A percentile compares a stretch with the other conserved stretches of the same genome.
phyloP scores from a whole-genome alignment of 2,797 vertebrate genomes.

The Taenioides sp. region DNA sequence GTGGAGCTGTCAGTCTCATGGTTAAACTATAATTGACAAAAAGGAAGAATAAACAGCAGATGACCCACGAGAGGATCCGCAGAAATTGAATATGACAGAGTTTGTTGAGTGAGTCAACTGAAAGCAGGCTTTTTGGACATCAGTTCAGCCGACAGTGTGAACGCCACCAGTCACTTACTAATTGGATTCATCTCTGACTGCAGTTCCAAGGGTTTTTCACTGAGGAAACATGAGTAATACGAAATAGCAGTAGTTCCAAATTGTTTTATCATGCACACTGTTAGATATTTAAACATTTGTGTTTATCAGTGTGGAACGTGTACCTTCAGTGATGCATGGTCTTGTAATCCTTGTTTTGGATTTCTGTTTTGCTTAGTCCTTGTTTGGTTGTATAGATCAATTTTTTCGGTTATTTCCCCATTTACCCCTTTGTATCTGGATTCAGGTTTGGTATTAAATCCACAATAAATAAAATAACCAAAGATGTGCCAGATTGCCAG shows the following conservation, averaged over 20 bases:
- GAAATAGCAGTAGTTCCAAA: not conserved
- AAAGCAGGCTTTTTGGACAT: slow-evolving; percentile 11
- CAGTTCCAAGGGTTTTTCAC: not conserved
- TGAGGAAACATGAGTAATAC: slow-evolving; percentile 1
- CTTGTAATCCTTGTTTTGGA: no score
- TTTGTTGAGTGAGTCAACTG: slow-evolving; percentile 4
- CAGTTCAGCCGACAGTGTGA: slow-evolving; percentile 1
- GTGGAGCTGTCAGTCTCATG: slow-evolving; percentile 11
- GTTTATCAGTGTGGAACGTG: no score
- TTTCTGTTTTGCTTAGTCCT: no score
- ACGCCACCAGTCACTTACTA: slow-evolving; percentile 7
- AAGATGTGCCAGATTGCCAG: no score
- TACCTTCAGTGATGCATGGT: no score
- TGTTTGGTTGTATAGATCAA: no score
- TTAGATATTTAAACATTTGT: no score
- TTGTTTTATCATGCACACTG: not conserved
- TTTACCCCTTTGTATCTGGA: no score
- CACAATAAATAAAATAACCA: no score
- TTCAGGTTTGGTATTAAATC: no score
- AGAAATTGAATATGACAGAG: slow-evolving; percentile 15
- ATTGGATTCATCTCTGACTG: slow-evolving; percentile 5
- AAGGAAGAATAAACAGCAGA: slow-evolving; percentile 9
- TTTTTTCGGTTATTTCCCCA: no score
- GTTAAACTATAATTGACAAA: slow-evolving; percentile 20
- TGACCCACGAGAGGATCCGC: slow-evolving; percentile 7